Evolutionary conservation across 2,113 vertebrate species (phyloP), one percentile per base, ranked within the genome.

Genomic region (Numida meleagris): DNA sequence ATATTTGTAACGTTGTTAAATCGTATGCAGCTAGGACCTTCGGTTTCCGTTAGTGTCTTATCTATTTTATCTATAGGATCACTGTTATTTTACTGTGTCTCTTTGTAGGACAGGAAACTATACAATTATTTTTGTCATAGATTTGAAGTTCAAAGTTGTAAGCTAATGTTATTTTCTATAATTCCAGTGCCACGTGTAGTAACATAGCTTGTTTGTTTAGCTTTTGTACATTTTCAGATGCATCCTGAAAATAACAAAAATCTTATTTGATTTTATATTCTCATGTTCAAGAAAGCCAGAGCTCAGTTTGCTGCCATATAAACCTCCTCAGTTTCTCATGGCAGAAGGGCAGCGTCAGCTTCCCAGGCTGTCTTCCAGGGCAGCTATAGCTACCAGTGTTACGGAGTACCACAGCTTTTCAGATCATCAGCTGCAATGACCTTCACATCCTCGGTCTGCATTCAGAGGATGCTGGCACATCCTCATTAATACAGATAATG

Each of bases 391-490:
- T 76, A 57, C 40, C 24, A 62, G 31, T 68, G 40, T 73, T 88
- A 50, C 62, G 55, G 15, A 73, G 12, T n/a, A 76, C 43, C 59
- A 29, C 14, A 42, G 19, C 65, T 76, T 91, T 95, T 85, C 57
- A 57, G 82, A 87, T 71, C 61, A 43, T 72, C 67, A 80, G 36
- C 50, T 66, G 7, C 38, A 82, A 43, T 77, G 43, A 80, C 62
- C 70, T 88, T 78, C 31, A 79, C 40, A 86, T 43, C 75, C 46
- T 86, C 57, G 31, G 67, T 74, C 86, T 86, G 33, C 31, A 80
- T 74, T 83, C 38, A 36, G 75, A 87, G 61, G 65, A 81, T 40
- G 61, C 75, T 89, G 87, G 79, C 45, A 77, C 84, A 85, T 65
- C 29, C 63, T 73, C 86, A 48, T 53, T 92, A 94, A 77, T 15